Conservation (phyloP, 30 jellyfish, hydroid and myxozoan genomes). For the Aurelia aurita complex sp. Pacific region DNA sequence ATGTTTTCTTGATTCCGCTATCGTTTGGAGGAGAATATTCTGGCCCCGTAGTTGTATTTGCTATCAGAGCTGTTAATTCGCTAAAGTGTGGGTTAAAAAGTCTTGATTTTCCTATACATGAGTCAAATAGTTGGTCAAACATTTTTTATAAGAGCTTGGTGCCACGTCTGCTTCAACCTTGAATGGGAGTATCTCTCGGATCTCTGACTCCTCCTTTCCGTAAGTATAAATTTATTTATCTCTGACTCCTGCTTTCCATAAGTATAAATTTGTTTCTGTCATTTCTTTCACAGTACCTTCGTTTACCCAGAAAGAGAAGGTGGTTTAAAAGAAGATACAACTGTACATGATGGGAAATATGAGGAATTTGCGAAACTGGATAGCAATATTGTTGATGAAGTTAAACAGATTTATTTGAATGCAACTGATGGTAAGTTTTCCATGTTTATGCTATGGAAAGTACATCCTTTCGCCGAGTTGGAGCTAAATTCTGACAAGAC, state of each 20-base stretch:
- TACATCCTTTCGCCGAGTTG: not conserved
- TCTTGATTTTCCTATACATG: too few species aligned
- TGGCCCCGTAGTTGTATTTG: too few species aligned
- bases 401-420: constrained; percentile 39
- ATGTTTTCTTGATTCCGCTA: too few species aligned
- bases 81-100: too few species aligned
- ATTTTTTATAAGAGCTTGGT: too few species aligned
- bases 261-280: not conserved
- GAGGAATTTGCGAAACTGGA: constrained; percentile 78
- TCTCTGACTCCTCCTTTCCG: too few species aligned
- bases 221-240: too few species aligned
- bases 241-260: not conserved
- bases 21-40: too few species aligned
- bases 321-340: constrained; percentile 1
- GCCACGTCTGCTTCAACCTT: too few species aligned
- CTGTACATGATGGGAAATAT: constrained; percentile 81
- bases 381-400: constrained; percentile 45
- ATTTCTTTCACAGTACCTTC: constrained; percentile 32
- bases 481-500: not conserved
- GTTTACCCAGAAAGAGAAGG: constrained; percentile 68
- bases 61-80: too few species aligned
- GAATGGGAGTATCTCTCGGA: too few species aligned
- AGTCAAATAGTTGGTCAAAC: too few species aligned
- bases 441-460: not conserved
- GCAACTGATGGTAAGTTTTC: constrained; percentile 24